A percentile compares a stretch with the other conserved stretches of the same genome.
These are phyloP conservation scores for Poeciliopsis turneri DNA, from an alignment of 2,797 vertebrate species.

Conservation along the genomic window DNA sequence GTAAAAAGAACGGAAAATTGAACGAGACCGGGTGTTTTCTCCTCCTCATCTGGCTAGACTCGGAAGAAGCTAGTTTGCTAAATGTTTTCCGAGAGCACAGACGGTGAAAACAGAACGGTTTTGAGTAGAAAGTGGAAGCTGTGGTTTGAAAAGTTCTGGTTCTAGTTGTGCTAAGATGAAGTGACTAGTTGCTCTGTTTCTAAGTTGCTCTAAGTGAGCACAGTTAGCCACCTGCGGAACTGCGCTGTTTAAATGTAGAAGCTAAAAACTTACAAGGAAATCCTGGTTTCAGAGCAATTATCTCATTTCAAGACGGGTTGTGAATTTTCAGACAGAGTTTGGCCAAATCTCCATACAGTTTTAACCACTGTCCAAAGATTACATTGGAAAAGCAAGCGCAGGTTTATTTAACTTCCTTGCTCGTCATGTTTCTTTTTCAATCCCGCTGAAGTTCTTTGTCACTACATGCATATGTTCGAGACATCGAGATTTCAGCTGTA, in stretches of 20 bases:
- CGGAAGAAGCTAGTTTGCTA: slow-evolving; percentile 38
- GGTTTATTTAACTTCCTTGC: neutral
- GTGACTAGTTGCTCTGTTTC: neutral
- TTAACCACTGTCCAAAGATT: neutral
- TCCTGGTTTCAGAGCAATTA: neutral
- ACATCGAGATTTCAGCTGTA: neutral
- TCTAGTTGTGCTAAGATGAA: neutral
- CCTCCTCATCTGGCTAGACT: neutral
- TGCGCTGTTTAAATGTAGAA: neutral
- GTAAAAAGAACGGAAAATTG: neutral
- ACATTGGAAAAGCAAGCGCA: neutral
- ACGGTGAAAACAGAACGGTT: too few species aligned
- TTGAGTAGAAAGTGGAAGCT: neutral
- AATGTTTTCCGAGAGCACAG: neutral
- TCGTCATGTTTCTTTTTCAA: neutral
- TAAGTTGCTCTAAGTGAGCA: neutral
- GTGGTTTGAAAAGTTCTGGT: neutral
- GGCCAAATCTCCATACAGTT: neutral
- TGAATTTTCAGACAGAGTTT: neutral
- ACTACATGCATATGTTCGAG: neutral
- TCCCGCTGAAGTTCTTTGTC: neutral
- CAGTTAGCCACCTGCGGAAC: neutral
- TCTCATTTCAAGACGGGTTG: neutral
- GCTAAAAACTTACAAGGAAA: neutral
- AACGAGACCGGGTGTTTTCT: slow-evolving; percentile 2